Evolutionary conservation across 2,888 invertebrate species (phyloP).

Genomic region (Odontomyia ornata): DNA sequence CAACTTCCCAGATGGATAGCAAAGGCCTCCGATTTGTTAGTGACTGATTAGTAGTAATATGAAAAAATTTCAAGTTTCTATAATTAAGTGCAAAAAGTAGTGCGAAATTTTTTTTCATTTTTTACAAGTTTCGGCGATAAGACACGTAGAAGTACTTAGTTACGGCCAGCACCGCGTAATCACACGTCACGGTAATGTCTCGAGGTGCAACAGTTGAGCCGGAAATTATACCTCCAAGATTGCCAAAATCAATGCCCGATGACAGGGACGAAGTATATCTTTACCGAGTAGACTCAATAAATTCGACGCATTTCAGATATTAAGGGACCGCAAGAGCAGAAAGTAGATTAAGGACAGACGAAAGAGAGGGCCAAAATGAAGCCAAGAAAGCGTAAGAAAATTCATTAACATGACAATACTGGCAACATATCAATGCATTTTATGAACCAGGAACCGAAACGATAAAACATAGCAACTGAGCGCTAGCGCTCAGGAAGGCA

Average conservation of each 20-base stretch:
- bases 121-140: conserved; percentile 20
- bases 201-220: neutral
- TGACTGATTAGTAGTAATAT: conserved; percentile 48
- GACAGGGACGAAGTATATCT: conserved; percentile 17
- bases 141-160: neutral
- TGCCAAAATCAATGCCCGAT: conserved; percentile 24
- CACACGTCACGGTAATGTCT: neutral
- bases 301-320: neutral
- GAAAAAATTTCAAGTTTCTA: neutral
- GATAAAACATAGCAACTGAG: neutral
- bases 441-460: neutral
- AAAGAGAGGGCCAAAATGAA: conserved; percentile 11
- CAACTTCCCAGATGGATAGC: conserved; percentile 65
- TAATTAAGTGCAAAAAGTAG: conserved; percentile 26
- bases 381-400: conserved; percentile 27
- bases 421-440: conserved; percentile 37
- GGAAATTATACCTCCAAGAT: conserved; percentile 9
- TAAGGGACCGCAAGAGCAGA: neutral
- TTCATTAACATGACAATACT: conserved; percentile 13
- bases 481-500: neutral
- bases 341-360: neutral
- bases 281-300: neutral
- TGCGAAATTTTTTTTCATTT: neutral
- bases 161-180: neutral
- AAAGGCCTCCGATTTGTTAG: conserved; percentile 63